A percentile compares a stretch with the other conserved stretches of the same genome.
These are phyloP conservation scores for Phalacrocorax brasilianus DNA, from an alignment of 2,113 vertebrate genomes.

Conservation along the genomic window DNA sequence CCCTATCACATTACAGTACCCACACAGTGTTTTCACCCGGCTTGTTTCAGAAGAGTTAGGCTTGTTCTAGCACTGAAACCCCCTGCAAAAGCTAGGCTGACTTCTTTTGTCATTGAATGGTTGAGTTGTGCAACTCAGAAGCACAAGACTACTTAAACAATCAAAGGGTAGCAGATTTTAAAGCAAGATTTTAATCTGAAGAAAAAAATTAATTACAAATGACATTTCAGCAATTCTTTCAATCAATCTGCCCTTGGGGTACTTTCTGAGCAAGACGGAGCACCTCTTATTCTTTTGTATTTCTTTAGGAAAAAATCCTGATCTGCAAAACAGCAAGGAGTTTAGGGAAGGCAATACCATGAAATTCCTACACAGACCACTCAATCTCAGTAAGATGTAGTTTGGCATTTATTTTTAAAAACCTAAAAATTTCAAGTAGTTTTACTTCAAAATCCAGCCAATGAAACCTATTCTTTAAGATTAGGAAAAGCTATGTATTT, in stretches of 20 bases:
- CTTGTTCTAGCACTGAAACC: not conserved
- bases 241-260: not conserved
- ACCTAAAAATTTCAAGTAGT: not conserved
- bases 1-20: not conserved
- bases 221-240: not conserved
- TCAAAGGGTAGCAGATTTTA: not conserved
- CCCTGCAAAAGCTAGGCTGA: not conserved
- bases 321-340: not conserved
- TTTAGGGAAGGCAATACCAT: not conserved
- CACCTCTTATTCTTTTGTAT: not conserved
- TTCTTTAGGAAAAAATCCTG: not conserved
- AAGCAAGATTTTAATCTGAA: not conserved
- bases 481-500: not conserved
- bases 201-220: not conserved
- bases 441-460: not conserved
- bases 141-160: not conserved
- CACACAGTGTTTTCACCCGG: not conserved
- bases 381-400: not conserved
- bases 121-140: not conserved
- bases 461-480: not conserved
- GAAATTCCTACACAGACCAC: not conserved
- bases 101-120: not conserved
- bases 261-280: not conserved
- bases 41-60: not conserved
- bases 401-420: not conserved